Conservation (phyloP, 2,113 vertebrate species). For the Ctenomys sociabilis region DNA sequence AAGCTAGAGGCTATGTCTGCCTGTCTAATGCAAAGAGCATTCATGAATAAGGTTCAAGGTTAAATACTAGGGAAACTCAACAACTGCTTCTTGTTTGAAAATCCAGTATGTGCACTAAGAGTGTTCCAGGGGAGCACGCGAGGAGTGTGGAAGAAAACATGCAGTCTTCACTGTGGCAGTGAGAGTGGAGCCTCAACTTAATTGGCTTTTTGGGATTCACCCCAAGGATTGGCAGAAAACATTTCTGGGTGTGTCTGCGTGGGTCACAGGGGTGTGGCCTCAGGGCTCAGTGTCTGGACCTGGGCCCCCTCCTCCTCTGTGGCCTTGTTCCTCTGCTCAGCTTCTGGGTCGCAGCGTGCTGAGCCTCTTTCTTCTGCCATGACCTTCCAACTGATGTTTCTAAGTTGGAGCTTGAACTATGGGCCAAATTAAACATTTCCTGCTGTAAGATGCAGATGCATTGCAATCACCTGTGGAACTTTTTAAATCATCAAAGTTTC, state of each 20-base stretch:
- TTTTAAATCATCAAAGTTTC: not conserved
- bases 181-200: not conserved
- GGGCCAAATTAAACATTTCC: not conserved
- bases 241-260: not conserved
- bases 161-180: fast-evolving
- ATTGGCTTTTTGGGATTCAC: not conserved
- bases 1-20: not conserved
- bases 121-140: not conserved
- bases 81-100: not conserved
- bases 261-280: not conserved
- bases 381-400: not conserved
- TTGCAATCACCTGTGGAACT: not conserved
- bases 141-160: not conserved
- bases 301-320: not conserved
- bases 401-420: not conserved
- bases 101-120: not conserved
- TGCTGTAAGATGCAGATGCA: not conserved
- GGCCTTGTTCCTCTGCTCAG: not conserved
- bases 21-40: not conserved
- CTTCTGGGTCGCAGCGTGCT: not conserved
- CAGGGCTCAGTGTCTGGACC: not conserved
- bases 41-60: not conserved
- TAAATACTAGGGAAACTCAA: not conserved
- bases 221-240: not conserved
- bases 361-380: not conserved